A percentile compares a stretch with the other conserved stretches of the same genome.
Conservation (phyloP, 2,888 invertebrate genomes). For the Tigriopus californicus region DNA sequence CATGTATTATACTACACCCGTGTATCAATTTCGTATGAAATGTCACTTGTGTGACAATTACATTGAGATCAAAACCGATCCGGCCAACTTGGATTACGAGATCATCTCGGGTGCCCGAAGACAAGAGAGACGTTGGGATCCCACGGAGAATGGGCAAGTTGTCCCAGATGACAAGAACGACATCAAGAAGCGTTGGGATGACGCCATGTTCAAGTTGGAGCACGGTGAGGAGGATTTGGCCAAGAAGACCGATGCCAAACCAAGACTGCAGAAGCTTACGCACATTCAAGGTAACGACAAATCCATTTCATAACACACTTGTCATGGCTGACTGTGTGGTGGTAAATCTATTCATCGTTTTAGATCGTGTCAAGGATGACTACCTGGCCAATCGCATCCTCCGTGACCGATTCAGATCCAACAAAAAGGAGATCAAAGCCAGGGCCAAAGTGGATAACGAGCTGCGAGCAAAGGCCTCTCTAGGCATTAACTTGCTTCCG, state of each 20-base stretch:
- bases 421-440: conserved; percentile 53
- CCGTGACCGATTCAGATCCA: conserved; percentile 54
- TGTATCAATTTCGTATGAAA: conserved; percentile 97
- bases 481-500: conserved; percentile 54
- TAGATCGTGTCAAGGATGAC: conserved; percentile 71
- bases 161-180: conserved; percentile 79
- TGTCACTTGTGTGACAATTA: conserved; percentile 95
- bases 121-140: conserved; percentile 97
- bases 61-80: conserved; percentile 95
- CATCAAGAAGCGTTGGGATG: conserved; percentile 70
- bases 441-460: conserved; percentile 45
- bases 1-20: conserved; percentile 93
- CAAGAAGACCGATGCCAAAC: conserved; percentile 46
- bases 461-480: conserved; percentile 50
- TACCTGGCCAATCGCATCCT: conserved; percentile 73
- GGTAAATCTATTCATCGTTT: too few relatives aligned
- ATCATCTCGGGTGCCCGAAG: conserved; percentile 83
- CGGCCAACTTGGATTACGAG: conserved; percentile 88
- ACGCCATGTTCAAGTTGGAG: conserved; percentile 94
- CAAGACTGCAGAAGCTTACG: conserved; percentile 51
- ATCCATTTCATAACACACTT: neutral
- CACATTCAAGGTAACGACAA: conserved; percentile 30
- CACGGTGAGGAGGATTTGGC: conserved; percentile 65
- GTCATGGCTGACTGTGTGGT: neutral
- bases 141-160: conserved; percentile 75